Evolutionary conservation across 2,113 vertebrate species (phyloP), one percentile per base, ranked within the genome.

Genomic region (Saimiri boliviensis): DNA sequence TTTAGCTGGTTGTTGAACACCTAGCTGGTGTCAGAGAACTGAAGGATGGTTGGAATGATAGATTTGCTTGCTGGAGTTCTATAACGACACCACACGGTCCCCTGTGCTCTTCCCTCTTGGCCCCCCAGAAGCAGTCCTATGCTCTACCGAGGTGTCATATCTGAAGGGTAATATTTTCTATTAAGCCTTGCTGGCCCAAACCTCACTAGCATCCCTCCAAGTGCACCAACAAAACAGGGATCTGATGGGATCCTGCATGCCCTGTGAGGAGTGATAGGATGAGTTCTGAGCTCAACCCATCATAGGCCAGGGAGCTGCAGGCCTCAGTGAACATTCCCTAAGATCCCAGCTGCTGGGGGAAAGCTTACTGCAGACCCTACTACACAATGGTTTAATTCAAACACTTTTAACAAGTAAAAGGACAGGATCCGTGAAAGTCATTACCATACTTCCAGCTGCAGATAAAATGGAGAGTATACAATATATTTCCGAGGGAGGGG

Each of bases 381-480:
- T 82, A 84, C 91, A 83, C 54, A 58, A 42, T n/a, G 19, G 11
- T 54, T 94, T 94, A 49, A 89, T 54, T 83, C 66, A 89, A 97
- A 74, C 30, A 58, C 91, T 93, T 86, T 40, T 63, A 84, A 94
- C 73, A 94, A 66, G 58, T 76, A 70, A 80, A 82, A 93, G 81
- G 94, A 91, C 88, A 76, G 45, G 68, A 93, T 66, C 94, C 56
- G 71, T 56, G 21, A 86, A 79, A 58, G 40, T n/a, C 71, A 89
- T 90, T 87, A 60, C 30, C 49, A 47, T 89, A 93, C 94, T 93
- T 95, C 58, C 45, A 95, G 56, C 81, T 95, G 71, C 89, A 83
- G 35, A 86, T 40, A 79, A 91, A 96, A 92, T 42, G 32, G 58
- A 76, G 52, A 88, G 66, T 21, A 23, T 6, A 40, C 49, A 79